Evolutionary conservation across 2,888 invertebrate genomes (phyloP), one percentile per base, ranked within the genome.

Genomic region (Caenorhabditis zanzibari): DNA sequence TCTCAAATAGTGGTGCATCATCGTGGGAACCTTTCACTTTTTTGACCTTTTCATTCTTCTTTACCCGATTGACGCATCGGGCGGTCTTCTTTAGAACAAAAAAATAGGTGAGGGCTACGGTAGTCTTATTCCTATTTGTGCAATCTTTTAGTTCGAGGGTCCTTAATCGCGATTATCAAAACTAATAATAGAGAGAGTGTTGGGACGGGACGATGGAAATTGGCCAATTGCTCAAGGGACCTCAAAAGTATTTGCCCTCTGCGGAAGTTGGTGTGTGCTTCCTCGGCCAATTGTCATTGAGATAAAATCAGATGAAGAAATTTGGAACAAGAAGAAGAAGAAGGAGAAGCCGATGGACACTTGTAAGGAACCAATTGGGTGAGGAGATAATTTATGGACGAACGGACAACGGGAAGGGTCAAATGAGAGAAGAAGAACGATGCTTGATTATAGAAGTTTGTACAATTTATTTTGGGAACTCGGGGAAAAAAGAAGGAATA

Each of bases 381-480:
- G 77, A 61, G 49, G 69, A 77, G 54, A 77, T 77, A 77, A 77
- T 77, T 77, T 77, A 77, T 77, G 77, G 77, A 68, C 68, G 76
- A 68, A 76, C 76, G 68, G 61, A 66, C n/a, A n/a, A n/a, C 12
- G 35, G 38, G 14, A 32, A 22, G 52, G 28, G 41, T 28, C 59
- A 49, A 76, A 52, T 61, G 49, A 76, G 38, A 22, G 52, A 52
- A 61, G 26, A 38, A 44, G 32, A 58, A 26, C 74, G 49, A 76
- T 76, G 52, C 77, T 69, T 77, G 77, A 77, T 77, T 77, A 77
- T 69, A 77, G n/a, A 77, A 77, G 69, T 77, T 71, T 71, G 77
- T 63, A 69, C 68, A 68, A 68, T 19, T 59, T 38, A 59, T 66
- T 58, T 68, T 56, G 58, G 24, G 74, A 56, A 16, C 47, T 7